A percentile compares a stretch with the other conserved stretches of the same genome.
These are phyloP conservation scores for Laticauda laticaudata DNA, from an alignment of 2,113 vertebrate genomes.

Conservation along the genomic window DNA sequence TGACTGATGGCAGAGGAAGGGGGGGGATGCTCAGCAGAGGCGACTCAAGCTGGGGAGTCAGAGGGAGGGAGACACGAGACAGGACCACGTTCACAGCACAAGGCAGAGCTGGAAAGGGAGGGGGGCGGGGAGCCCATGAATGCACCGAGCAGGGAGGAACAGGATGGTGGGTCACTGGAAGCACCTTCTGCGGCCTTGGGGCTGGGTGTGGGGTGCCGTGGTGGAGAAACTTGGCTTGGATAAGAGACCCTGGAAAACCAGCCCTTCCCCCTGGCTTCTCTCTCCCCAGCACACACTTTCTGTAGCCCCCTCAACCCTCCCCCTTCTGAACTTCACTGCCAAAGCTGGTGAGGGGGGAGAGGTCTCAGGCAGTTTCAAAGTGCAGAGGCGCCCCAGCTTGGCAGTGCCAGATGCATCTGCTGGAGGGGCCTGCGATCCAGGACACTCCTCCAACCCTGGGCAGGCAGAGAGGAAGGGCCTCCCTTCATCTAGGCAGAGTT, in stretches of 20 bases:
- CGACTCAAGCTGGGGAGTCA: conserved; percentile 55
- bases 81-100: conserved; percentile 47
- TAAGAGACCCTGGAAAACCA: background rate
- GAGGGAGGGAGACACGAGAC: conserved; percentile 54
- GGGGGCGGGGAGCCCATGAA: background rate
- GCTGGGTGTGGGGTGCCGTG: background rate
- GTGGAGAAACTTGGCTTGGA: background rate
- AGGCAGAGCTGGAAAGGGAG: background rate
- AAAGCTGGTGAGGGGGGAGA: background rate
- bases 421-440: background rate
- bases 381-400: background rate
- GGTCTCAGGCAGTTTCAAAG: background rate
- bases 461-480: background rate
- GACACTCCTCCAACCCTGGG: too few relatives aligned
- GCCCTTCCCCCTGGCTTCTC: background rate
- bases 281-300: background rate
- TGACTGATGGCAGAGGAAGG: conserved; percentile 13
- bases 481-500: too few relatives aligned
- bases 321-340: background rate
- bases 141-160: background rate
- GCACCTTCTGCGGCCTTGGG: background rate
- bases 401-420: too few relatives aligned
- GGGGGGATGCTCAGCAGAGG: conserved; percentile 40
- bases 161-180: background rate
- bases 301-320: background rate